phyloP scores from a whole-genome alignment of 1,140 invertebrate genomes.

The Potamilus streckersoni region DNA sequence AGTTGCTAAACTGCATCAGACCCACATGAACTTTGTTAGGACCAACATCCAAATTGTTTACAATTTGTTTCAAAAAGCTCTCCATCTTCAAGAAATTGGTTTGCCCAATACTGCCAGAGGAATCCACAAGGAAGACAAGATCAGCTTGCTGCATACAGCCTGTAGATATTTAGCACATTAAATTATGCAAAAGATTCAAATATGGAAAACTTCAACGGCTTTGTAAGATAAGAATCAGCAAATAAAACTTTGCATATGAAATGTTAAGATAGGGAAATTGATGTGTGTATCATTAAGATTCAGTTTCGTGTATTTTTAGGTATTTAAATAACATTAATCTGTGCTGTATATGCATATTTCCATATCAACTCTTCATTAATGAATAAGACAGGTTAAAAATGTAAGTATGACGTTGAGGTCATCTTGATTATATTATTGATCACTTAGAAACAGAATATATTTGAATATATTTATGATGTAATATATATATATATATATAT shows the following conservation, averaged over 20 bases:
- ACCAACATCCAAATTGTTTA: conserved; percentile 39
- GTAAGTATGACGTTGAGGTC: too few species aligned
- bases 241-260: background rate
- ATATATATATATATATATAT: too few species aligned
- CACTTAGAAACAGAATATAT: too few species aligned
- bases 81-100: conserved; percentile 51
- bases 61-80: conserved; percentile 50
- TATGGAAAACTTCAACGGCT: background rate
- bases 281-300: too few species aligned
- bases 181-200: background rate
- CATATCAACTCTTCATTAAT: too few species aligned
- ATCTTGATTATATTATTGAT: too few species aligned
- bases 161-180: conserved; percentile 9
- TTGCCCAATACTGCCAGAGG: conserved; percentile 49
- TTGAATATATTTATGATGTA: too few species aligned
- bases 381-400: too few species aligned
- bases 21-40: conserved; percentile 48
- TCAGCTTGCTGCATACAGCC: conserved; percentile 52
- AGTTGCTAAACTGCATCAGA: conserved; percentile 49
- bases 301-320: too few species aligned
- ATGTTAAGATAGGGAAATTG: too few species aligned
- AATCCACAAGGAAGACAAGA: conserved; percentile 51
- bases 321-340: too few species aligned
- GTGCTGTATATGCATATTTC: too few species aligned
- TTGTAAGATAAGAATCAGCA: background rate